These are phyloP conservation scores for Darevskia nairensis DNA, from an alignment of 2,797 vertebrate species.

Conservation along the genomic window DNA sequence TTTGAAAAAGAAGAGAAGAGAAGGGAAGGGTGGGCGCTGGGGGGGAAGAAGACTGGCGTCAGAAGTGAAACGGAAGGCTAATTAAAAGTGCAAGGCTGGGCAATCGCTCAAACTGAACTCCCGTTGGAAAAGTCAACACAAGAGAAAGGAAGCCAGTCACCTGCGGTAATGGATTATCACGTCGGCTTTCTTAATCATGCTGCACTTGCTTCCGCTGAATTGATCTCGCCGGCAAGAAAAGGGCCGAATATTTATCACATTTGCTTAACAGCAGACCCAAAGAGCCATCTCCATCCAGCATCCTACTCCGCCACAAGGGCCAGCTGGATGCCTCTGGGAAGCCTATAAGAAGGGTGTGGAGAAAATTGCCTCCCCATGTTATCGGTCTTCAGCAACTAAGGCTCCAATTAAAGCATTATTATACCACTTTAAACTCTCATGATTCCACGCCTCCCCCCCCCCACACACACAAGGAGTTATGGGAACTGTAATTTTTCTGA, in stretches of 20 bases:
- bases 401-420: no score
- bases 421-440: no score
- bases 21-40: no score
- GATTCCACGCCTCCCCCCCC: no score
- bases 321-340: neutral
- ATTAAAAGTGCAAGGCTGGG: conserved; percentile 18
- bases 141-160: neutral
- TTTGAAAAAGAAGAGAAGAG: neutral
- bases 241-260: neutral
- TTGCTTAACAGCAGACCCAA: neutral
- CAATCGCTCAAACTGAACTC: neutral
- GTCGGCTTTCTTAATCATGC: neutral
- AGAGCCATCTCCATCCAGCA: neutral
- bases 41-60: neutral
- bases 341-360: neutral
- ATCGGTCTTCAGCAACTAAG: no score
- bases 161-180: neutral
- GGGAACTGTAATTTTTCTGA: no score
- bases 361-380: neutral
- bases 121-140: neutral
- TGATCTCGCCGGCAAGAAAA: neutral
- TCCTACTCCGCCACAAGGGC: neutral
- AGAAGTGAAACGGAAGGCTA: neutral
- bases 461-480: no score
- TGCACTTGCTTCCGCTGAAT: neutral